phyloP scores from a whole-genome alignment of 2,797 vertebrate genomes.

The Psittacula echo region DNA sequence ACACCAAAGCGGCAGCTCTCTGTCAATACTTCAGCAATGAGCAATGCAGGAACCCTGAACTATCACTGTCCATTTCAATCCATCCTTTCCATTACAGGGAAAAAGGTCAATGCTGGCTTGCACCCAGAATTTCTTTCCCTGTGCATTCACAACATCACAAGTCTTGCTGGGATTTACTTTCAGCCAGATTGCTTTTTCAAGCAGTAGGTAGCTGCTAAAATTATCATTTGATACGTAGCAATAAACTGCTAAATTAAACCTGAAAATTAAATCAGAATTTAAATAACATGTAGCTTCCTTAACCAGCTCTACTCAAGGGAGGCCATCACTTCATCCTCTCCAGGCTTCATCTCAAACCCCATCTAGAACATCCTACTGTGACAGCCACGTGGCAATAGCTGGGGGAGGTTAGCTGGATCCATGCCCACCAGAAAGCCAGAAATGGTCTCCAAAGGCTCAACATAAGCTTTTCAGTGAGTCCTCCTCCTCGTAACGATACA shows the following conservation, averaged over 20 bases:
- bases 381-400: not conserved
- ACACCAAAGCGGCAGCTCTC: not conserved
- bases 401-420: not conserved
- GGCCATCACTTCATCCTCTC: not conserved
- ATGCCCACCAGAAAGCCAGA: not conserved
- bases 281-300: not conserved
- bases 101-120: not conserved
- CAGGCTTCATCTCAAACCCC: not conserved
- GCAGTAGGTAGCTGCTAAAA: not conserved
- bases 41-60: not conserved
- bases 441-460: not conserved
- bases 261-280: not conserved
- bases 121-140: not conserved
- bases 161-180: not conserved
- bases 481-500: not conserved
- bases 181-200: not conserved
- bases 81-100: not conserved
- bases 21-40: not conserved
- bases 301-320: not conserved
- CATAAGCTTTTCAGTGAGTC: not conserved
- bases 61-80: not conserved
- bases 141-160: not conserved
- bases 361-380: not conserved
- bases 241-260: not conserved
- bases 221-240: not conserved